A percentile compares a stretch with the other conserved stretches of the same genome.
These are phyloP conservation scores for Cantharis flavilabris DNA, from an alignment of 2,888 invertebrate genomes.

Conservation along the genomic window DNA sequence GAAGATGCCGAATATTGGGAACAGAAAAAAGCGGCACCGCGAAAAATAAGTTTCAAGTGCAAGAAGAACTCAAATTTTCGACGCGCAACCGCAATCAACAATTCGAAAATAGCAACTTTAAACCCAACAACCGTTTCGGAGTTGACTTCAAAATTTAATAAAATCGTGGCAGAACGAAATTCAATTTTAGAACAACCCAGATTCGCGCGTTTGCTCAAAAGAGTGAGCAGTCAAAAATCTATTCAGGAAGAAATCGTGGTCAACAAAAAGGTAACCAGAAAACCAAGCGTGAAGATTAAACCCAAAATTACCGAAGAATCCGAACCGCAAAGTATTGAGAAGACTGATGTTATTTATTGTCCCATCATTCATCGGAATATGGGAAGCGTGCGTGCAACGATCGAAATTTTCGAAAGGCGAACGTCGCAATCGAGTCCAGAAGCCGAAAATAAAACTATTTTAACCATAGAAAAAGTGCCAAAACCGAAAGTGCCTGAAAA, in stretches of 20 bases:
- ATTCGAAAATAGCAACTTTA: conserved; percentile 52
- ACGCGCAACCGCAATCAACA: conserved; percentile 52
- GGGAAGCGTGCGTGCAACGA: conserved; percentile 46
- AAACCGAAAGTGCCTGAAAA: conserved; percentile 68
- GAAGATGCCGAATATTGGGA: conserved; percentile 27
- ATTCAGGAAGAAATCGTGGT: conserved; percentile 48
- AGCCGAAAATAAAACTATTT: conserved; percentile 13
- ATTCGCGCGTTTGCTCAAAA: conserved; percentile 57
- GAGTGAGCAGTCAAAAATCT: conserved; percentile 49
- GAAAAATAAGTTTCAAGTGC: conserved; percentile 67
- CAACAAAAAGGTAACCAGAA: conserved; percentile 54
- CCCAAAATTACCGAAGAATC: conserved; percentile 41
- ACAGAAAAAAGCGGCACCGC: conserved; percentile 51
- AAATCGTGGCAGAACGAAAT: conserved; percentile 60
- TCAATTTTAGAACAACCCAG: conserved; percentile 61
- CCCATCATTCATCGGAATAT: neutral
- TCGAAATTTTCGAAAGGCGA: conserved; percentile 51
- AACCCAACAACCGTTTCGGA: conserved; percentile 67
- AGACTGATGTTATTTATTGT: conserved; percentile 14
- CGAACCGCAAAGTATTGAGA: conserved; percentile 13
- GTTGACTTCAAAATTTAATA: conserved; percentile 72
- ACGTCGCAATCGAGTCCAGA: conserved; percentile 33
- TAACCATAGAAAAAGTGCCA: conserved; percentile 51
- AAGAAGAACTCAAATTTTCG: conserved; percentile 59
- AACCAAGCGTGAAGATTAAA: conserved; percentile 58